These are phyloP conservation scores for Ostrea edulis DNA, from an alignment of 1,140 invertebrate species.

Conservation along the genomic window DNA sequence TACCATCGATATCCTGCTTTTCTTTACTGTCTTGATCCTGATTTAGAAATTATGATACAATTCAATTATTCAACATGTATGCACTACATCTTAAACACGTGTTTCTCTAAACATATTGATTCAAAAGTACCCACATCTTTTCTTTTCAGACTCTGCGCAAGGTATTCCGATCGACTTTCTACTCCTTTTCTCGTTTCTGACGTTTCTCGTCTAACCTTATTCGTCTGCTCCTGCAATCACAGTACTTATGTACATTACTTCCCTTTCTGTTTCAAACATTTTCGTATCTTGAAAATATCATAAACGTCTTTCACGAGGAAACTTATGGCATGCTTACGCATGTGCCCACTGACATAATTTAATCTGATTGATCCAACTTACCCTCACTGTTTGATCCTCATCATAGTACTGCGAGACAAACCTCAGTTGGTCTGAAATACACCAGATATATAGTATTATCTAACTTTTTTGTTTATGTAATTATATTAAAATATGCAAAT, in stretches of 20 bases:
- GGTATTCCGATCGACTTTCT: neutral
- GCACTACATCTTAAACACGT: no score
- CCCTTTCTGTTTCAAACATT: neutral
- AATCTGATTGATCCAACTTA: neutral
- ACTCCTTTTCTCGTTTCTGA: neutral
- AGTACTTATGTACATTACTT: neutral
- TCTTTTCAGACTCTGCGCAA: neutral
- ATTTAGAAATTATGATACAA: neutral
- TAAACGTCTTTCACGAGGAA: neutral
- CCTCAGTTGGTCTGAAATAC: constrained; percentile 53
- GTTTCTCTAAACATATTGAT: neutral
- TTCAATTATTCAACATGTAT: no score
- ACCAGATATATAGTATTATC: neutral
- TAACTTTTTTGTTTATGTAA: no score
- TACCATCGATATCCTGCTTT: constrained; percentile 41
- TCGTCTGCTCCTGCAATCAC: constrained; percentile 23
- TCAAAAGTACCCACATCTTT: neutral
- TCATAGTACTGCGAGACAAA: constrained; percentile 60
- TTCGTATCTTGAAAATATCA: neutral
- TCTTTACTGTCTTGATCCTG: constrained; percentile 45
- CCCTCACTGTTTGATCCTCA: constrained; percentile 46
- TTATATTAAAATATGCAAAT: no score
- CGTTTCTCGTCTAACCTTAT: neutral
- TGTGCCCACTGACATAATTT: neutral
- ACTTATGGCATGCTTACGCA: neutral